These are phyloP conservation scores for Monochamus alternatus DNA, from an alignment of 2,888 invertebrate species.

Conservation along the genomic window DNA sequence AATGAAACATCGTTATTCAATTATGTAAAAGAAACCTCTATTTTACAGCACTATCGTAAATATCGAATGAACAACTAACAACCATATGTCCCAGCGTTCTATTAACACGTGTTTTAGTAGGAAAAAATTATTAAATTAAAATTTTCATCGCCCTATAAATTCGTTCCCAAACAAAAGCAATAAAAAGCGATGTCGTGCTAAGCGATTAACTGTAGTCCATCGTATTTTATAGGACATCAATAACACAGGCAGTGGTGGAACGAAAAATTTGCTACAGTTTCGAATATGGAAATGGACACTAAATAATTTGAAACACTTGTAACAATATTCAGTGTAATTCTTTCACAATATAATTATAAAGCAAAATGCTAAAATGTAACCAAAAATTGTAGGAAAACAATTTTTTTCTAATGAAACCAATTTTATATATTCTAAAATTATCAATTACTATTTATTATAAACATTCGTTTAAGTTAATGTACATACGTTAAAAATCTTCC, in stretches of 20 bases:
- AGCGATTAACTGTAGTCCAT: not conserved
- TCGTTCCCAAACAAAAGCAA: slow-evolving; percentile 12
- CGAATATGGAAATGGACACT: not conserved
- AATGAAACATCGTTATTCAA: slow-evolving; percentile 10
- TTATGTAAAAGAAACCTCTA: slow-evolving; percentile 15
- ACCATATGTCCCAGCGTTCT: not conserved
- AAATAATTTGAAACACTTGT: not conserved
- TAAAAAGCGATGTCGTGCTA: slow-evolving; percentile 13
- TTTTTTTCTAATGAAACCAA: too few species aligned
- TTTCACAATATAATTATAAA: not conserved
- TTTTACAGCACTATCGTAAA: slow-evolving; percentile 15
- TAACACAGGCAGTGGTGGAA: slow-evolving; percentile 5
- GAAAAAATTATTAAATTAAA: slow-evolving; percentile 16
- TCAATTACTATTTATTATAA: too few species aligned
- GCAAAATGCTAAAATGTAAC: too few species aligned
- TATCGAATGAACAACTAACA: slow-evolving; percentile 13
- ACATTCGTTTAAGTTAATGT: too few species aligned
- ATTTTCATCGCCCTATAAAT: slow-evolving; percentile 23
- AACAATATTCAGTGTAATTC: not conserved
- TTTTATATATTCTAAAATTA: too few species aligned
- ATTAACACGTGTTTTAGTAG: not conserved
- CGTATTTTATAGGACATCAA: slow-evolving; percentile 15
- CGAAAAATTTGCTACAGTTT: not conserved
- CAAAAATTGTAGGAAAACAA: too few species aligned
- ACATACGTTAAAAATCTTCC: too few species aligned